Percentiles rank a stretch among this genome's conserved stretches.
phyloP scores from a whole-genome alignment of 1,140 invertebrate genomes.

The Cheumatopsyche charites region DNA sequence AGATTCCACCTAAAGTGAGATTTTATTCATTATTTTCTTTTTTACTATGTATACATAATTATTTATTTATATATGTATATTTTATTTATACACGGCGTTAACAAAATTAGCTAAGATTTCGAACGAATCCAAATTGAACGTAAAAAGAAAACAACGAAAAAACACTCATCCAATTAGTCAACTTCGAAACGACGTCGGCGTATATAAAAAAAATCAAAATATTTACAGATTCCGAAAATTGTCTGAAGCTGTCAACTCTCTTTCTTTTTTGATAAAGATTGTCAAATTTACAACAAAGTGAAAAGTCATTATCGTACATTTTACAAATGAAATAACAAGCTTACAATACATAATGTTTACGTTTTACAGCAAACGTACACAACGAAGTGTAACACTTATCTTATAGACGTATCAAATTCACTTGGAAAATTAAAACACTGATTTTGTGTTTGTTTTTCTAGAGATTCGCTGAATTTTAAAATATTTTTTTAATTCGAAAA shows the following conservation, averaged over 20 bases:
- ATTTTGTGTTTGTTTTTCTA: too few species aligned
- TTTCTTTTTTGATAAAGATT: neutral
- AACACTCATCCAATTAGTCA: too few species aligned
- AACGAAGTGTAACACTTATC: neutral
- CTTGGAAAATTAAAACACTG: too few species aligned
- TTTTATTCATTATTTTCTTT: neutral
- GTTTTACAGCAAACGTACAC: constrained; percentile 1
- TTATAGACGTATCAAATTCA: too few species aligned
- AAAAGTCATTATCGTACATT: constrained; percentile 5
- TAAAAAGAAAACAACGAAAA: too few species aligned
- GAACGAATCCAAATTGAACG: neutral
- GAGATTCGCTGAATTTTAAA: too few species aligned
- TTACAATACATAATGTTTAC: too few species aligned
- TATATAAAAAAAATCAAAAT: neutral
- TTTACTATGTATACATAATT: neutral
- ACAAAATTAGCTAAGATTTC: neutral
- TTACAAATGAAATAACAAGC: neutral
- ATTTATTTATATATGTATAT: constrained; percentile 4
- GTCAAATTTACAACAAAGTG: constrained; percentile 15
- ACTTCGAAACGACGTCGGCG: neutral
- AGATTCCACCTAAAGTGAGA: neutral
- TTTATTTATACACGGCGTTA: constrained; percentile 1
- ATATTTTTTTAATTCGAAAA: too few species aligned
- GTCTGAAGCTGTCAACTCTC: too few species aligned
- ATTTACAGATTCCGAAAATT: constrained; percentile 16